Evolutionary conservation across 2,797 vertebrate species (phyloP).

Genomic region (Toxotes lorentzi): DNA sequence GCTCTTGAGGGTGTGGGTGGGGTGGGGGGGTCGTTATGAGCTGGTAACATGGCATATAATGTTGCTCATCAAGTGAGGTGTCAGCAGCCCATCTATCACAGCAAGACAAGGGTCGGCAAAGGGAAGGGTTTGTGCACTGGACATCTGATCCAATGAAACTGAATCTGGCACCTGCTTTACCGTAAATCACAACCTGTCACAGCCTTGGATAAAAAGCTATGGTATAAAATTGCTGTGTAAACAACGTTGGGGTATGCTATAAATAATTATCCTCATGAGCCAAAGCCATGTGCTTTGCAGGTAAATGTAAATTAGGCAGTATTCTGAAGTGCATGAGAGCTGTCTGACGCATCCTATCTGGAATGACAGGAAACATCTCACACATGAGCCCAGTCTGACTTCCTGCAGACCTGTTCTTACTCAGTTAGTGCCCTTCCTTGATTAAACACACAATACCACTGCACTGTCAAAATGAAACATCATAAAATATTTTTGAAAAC

Average conservation of each 20-base stretch:
- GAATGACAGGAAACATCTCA: neutral
- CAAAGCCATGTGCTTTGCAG: neutral
- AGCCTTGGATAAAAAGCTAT: constrained; percentile 26
- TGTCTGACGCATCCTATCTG: neutral
- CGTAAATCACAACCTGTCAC: constrained; percentile 53
- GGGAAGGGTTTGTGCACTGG: constrained; percentile 5
- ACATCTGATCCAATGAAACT: constrained; percentile 58
- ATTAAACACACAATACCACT: neutral
- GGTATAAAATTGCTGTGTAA: constrained; percentile 15
- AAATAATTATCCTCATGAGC: neutral
- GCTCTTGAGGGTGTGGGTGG: neutral
- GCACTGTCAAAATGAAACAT: neutral
- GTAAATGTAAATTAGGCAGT: neutral
- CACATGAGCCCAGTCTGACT: neutral
- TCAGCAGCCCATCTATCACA: constrained; percentile 66
- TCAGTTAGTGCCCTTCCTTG: neutral
- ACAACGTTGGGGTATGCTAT: neutral
- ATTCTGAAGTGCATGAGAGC: neutral
- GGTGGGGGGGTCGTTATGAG: constrained; percentile 2
- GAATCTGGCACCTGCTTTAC: constrained; percentile 67
- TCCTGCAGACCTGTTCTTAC: neutral
- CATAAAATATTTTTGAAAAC: neutral
- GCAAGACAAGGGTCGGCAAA: constrained; percentile 7
- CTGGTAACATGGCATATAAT: constrained; percentile 44
- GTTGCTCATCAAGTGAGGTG: constrained; percentile 49